Base-by-base conservation (phyloP, 2,888 invertebrate species). In the Chrysomela aeneicollis region DNA sequence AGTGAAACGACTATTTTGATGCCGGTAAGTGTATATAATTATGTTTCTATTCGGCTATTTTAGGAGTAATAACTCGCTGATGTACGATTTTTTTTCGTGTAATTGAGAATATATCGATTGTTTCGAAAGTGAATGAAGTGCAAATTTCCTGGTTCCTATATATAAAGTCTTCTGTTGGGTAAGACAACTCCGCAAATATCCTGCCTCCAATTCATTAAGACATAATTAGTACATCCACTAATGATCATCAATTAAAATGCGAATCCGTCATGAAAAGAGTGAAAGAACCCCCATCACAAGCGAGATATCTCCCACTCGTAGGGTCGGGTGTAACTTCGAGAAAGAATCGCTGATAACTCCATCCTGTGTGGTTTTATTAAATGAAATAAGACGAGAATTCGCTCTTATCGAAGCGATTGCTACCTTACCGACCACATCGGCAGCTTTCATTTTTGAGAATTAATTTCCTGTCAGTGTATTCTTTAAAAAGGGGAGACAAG, bases 361-460 rank as follows among this genome's bases (percentile, higher is more conserved):
- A 74, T 74, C 71, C 72, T 70, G 69, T 68, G 69, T 67, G 74
- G 76, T 72, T 81, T 81, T 81, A 82, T 80, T 80, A 79, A 82
- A 81, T 78, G 79, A 81, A 82, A 82, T 82, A 82, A 82, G 81
- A 80, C 78, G 79, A 80, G 81, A 78, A 42, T 42, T 74, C 76
- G 75, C 75, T 77, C 79, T 82, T 81, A 81, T 82, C 81, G 77
- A 72, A 71, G 78, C 77, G 81, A 81, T 81, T 81, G 81, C 78
- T 77, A 76, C 74, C 76, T 74, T 76, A 76, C 76, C 70, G 79
- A 75, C 79, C 77, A 79, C 79, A 78, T 78, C 79, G 80, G 78
- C 79, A 80, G 81, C 82, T 82, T 82, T 83, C 83, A 82, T 83
- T 83, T 83, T 83, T 82, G 82, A 82, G 80, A 83, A 82, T 83